Conservation (phyloP, 64 coral and sea anemone genomes). For the Dendrophyllia cribrosa region DNA sequence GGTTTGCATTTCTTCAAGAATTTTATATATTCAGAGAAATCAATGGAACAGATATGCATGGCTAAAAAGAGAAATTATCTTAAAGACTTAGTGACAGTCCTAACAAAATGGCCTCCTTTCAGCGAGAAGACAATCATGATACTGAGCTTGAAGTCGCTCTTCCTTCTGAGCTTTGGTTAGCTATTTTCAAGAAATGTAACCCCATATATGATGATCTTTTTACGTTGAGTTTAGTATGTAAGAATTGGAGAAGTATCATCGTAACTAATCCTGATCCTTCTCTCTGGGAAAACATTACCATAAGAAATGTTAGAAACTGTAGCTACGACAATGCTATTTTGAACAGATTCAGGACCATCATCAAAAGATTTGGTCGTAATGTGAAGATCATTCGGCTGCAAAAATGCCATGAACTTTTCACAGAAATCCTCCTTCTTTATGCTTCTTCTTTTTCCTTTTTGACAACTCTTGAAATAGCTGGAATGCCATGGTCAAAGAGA, state of each 20-base stretch:
- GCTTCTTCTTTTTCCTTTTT: slow-evolving; percentile 28
- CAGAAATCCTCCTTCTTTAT: slow-evolving; percentile 36
- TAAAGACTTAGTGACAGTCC: neutral
- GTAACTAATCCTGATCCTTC: slow-evolving; percentile 60
- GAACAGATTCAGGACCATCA: slow-evolving; percentile 68
- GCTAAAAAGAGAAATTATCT: no score
- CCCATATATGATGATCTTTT: slow-evolving; percentile 83
- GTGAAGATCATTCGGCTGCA: slow-evolving; percentile 67
- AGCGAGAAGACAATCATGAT: slow-evolving; percentile 2
- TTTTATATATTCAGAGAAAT: neutral
- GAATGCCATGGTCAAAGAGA: slow-evolving; percentile 77
- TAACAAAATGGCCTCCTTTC: neutral
- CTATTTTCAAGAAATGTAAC: slow-evolving; percentile 76
- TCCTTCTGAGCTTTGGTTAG: slow-evolving; percentile 88
- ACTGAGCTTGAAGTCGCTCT: slow-evolving; percentile 4
- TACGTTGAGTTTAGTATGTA: slow-evolving; percentile 70
- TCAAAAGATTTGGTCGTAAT: slow-evolving; percentile 58
- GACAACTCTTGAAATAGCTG: slow-evolving; percentile 70
- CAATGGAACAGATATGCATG: no score
- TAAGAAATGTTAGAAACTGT: slow-evolving; percentile 78
- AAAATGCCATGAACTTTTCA: slow-evolving; percentile 80
- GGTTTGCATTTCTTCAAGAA: no score
- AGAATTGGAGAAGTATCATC: slow-evolving; percentile 69
- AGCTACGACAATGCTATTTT: slow-evolving; percentile 58
- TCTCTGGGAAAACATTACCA: slow-evolving; percentile 77